These are phyloP conservation scores for Tinamus major DNA, from an alignment of 2,797 vertebrate genomes.

Conservation along the genomic window DNA sequence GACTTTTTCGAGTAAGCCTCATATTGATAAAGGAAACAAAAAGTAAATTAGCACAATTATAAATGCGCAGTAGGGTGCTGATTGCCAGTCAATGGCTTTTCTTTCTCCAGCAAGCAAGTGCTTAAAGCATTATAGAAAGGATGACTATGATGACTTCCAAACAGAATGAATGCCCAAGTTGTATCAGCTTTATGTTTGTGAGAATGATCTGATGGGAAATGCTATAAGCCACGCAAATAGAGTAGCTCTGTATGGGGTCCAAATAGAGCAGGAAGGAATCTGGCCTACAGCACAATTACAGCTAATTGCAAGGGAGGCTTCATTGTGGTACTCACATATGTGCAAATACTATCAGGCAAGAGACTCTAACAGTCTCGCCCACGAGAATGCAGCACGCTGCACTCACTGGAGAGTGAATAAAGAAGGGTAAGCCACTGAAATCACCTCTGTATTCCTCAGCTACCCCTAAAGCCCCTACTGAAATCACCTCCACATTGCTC, in stretches of 20 bases:
- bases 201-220: constrained; percentile 61
- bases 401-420: not conserved
- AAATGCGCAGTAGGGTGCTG: constrained; percentile 56
- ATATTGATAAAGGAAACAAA: constrained; percentile 65
- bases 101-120: constrained; percentile 51
- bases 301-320: constrained; percentile 60
- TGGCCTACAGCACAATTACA: constrained; percentile 62
- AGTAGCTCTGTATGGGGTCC: constrained; percentile 60
- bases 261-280: constrained; percentile 64
- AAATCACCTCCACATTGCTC: not conserved
- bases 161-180: constrained; percentile 42
- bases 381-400: fast-evolving
- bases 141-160: constrained; percentile 58
- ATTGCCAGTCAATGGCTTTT: constrained; percentile 63
- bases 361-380: not conserved
- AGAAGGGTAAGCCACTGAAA: not conserved
- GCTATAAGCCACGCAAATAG: constrained; percentile 35
- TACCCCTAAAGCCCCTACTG: not conserved
- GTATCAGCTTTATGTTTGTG: constrained; percentile 50
- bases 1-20: constrained; percentile 49
- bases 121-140: constrained; percentile 53
- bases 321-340: constrained; percentile 32
- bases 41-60: constrained; percentile 60
- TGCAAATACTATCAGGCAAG: constrained; percentile 3
- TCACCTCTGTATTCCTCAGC: not conserved